Percentiles rank a stretch among this genome's conserved stretches.
These are phyloP conservation scores for Thaumatotibia leucotreta DNA, from an alignment of 1,140 invertebrate genomes.

Conservation along the genomic window DNA sequence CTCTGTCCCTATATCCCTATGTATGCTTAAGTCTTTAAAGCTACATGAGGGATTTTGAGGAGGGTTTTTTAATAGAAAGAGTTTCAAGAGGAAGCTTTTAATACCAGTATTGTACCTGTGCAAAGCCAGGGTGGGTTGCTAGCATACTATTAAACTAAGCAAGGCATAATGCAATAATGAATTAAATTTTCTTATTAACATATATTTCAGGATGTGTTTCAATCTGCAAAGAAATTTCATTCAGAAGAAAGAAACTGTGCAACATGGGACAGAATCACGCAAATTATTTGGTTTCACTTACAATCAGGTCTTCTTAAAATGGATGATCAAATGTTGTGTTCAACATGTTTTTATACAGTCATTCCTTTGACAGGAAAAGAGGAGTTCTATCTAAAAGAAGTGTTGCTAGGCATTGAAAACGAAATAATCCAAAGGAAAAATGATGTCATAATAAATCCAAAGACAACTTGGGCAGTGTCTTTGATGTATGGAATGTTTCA, in stretches of 20 bases:
- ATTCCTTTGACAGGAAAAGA: conserved; percentile 32
- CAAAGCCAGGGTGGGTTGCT: no score
- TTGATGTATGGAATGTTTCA: conserved; percentile 69
- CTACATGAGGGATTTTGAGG: no score
- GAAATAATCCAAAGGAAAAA: conserved; percentile 26
- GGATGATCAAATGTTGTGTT: conserved; percentile 60
- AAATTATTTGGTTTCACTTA: conserved; percentile 51
- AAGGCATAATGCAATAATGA: background rate
- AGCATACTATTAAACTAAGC: no score
- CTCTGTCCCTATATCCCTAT: no score
- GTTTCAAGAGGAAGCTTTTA: no score
- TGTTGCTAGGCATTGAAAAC: conserved; percentile 35
- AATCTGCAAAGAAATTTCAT: conserved; percentile 28
- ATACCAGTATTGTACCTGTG: no score
- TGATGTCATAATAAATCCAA: conserved; percentile 9
- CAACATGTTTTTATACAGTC: conserved; percentile 53
- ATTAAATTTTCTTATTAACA: background rate
- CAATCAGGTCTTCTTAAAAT: conserved; percentile 35
- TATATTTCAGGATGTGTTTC: conserved; percentile 47
- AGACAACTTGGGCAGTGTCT: conserved; percentile 28
- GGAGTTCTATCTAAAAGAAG: conserved; percentile 32
- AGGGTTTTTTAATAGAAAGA: no score
- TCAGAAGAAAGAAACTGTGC: conserved; percentile 17
- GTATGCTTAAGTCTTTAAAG: no score
- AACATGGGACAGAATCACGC: conserved; percentile 33